phyloP scores from a whole-genome alignment of 2,113 vertebrate species.

The Acanthisitta chloris region DNA sequence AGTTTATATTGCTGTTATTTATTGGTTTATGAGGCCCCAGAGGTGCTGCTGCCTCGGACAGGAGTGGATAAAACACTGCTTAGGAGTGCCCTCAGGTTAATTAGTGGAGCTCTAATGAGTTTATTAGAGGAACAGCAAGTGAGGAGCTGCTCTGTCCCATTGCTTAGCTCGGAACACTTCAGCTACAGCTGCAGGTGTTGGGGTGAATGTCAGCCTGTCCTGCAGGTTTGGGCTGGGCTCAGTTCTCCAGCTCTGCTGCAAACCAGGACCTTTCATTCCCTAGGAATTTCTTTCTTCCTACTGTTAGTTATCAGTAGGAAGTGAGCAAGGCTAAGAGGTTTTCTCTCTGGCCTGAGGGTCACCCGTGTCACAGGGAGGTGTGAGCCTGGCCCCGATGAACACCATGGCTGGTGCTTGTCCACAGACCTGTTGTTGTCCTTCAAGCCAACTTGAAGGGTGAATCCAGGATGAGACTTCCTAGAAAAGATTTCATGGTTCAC shows the following conservation, averaged over 20 bases:
- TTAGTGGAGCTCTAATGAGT: conserved; percentile 5
- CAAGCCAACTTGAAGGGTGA: background rate
- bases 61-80: background rate
- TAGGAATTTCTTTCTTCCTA: fast-evolving
- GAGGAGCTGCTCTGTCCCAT: background rate
- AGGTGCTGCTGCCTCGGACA: background rate
- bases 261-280: background rate
- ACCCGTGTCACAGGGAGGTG: background rate
- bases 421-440: background rate
- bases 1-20: background rate
- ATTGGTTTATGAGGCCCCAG: background rate
- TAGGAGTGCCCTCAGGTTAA: conserved; percentile 24
- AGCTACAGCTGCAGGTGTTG: conserved; percentile 24
- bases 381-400: fast-evolving
- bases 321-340: background rate
- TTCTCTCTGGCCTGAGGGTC: background rate
- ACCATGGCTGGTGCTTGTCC: background rate
- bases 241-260: background rate
- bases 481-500: background rate
- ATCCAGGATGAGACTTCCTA: background rate
- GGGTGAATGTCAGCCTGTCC: background rate
- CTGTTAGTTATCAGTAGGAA: background rate
- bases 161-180: conserved; percentile 16
- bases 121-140: background rate
- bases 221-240: background rate